Conservation (phyloP, 2,797 vertebrate species). For the Lacerta viridis region DNA sequence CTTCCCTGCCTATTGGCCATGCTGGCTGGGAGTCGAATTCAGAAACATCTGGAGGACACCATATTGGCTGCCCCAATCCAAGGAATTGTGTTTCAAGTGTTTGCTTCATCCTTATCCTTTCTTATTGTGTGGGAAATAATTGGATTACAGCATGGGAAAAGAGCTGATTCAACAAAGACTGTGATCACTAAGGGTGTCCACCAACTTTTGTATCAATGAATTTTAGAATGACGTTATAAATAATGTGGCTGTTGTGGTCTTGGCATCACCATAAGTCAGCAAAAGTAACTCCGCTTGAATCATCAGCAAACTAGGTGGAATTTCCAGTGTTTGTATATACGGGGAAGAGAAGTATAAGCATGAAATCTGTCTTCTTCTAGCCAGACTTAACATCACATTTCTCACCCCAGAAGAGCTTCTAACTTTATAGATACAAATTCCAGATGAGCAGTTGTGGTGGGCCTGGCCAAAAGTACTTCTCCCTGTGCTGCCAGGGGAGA, state of each 20-base stretch:
- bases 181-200: neutral
- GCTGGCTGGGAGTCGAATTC: no score
- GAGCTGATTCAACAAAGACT: neutral
- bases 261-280: neutral
- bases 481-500: neutral
- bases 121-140: neutral
- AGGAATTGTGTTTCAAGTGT: no score
- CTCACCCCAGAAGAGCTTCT: neutral
- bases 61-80: no score
- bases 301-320: neutral
- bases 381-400: neutral
- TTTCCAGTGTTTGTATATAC: neutral
- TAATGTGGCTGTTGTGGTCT: neutral
- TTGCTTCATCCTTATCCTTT: neutral
- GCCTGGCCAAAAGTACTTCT: neutral
- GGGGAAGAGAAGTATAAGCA: neutral
- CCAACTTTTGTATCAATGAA: neutral
- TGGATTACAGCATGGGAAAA: neutral
- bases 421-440: neutral
- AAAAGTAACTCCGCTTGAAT: constrained; percentile 7
- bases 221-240: constrained; percentile 5
- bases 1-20: no score
- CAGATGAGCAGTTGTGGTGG: no score
- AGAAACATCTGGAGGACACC: no score
- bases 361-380: neutral